Evolutionary conservation across 2,888 invertebrate species (phyloP), one percentile per base, ranked within the genome.

Genomic region (Tipula unca): DNA sequence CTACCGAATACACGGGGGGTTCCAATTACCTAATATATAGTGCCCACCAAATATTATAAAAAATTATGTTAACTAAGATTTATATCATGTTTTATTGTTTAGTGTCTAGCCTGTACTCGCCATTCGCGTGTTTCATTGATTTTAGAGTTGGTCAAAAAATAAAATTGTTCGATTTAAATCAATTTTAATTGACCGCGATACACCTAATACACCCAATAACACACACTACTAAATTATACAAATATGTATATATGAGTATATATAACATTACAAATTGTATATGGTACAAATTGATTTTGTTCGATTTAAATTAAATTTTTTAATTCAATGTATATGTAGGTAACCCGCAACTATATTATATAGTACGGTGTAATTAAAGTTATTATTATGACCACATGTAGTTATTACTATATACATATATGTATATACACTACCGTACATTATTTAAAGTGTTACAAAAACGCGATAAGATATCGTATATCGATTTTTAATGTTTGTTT

Each of bases 141-240:
- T n/a, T 48, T 69, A 25, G n/a, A 42, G 4, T 69, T 25, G 69
- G 25, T 69, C 0, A 69, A 69, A 20, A 69, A 69, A 69, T 25
- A 13, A 69, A 69, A 25, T 69, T 69, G 1, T 69, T 25, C 69
- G 25, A 69, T 25, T 69, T 69, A 69, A 25, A 69, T 69, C 69
- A 69, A 69, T 25, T 69, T 69, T 69, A 69, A 69, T 69, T 69
- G 69, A 69, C 69, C 69, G 69, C 69, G 69, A 69, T 69, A 69
- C 69, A 69, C 69, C 69, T 25, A 25, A 48, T n/a, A 20, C 25
- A 25, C 69, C 69, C 69, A 25, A 48, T n/a, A 20, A 10, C 8
- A 69, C 8, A 25, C 10, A 69, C 20, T 25, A 25, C 6, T 32
- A 32, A 3, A 32, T 32, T 32, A 6, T 32, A 32, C 32, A 32